phyloP scores from a whole-genome alignment of 1,140 invertebrate species.

The Whitmania pigra region DNA sequence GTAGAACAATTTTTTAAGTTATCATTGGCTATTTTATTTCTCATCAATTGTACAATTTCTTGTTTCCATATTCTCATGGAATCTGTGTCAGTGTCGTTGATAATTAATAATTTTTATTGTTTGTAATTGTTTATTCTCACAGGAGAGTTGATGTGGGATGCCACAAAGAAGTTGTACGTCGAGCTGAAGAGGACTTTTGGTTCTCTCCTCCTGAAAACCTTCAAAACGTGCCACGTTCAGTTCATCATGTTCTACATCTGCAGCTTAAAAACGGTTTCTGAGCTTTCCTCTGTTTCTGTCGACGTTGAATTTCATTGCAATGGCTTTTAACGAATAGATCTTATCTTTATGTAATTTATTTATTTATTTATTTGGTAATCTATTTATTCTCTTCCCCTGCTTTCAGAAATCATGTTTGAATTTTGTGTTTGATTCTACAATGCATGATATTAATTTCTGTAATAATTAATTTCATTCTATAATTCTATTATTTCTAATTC shows the following conservation, averaged over 20 bases:
- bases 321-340: too few relatives aligned
- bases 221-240: conserved; percentile 61
- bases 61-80: too few relatives aligned
- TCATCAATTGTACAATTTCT: too few relatives aligned
- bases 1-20: too few relatives aligned
- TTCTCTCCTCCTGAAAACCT: conserved; percentile 57
- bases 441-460: too few relatives aligned
- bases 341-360: too few relatives aligned
- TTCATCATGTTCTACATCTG: conserved; percentile 65
- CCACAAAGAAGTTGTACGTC: conserved; percentile 42
- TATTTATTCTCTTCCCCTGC: not conserved
- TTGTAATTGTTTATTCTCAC: not conserved
- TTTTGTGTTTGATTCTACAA: too few relatives aligned
- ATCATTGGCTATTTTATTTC: too few relatives aligned
- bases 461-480: too few relatives aligned
- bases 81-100: too few relatives aligned
- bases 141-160: conserved; percentile 40
- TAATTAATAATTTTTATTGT: not conserved
- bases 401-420: not conserved
- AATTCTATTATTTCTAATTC: too few relatives aligned
- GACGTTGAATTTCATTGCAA: not conserved
- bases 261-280: conserved; percentile 50
- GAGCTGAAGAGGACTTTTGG: conserved; percentile 55
- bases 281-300: too few relatives aligned
- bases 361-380: not conserved